Evolutionary conservation across 2,888 invertebrate species (phyloP), one percentile per base, ranked within the genome.

Genomic region (Polyploca ridens): DNA sequence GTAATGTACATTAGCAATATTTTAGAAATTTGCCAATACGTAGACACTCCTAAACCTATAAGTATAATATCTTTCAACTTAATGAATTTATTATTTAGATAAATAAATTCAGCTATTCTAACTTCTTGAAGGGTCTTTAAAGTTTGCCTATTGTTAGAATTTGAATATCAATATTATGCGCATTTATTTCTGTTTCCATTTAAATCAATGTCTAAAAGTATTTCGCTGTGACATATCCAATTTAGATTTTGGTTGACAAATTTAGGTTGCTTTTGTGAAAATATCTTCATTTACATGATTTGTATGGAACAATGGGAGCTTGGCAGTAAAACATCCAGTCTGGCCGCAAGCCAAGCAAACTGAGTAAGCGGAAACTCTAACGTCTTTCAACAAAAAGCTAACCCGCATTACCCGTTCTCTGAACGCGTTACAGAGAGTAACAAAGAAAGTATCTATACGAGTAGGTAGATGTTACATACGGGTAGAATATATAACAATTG

Each of bases 341-440:
- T 72, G 72, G 70, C 70, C 33, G 41, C 49, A 44, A 57, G 70
- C 72, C 72, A 70, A 59, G 49, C 41, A 10, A n/a, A 33, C 67
- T 16, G 16, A 49, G 49, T 16, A 49, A 54, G 70, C 70, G 66
- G 66, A 62, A 64, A 44, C 62, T 63, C 67, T 63, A 66, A 72
- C 69, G 66, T 67, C 69, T 65, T 67, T 69, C 64, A 67, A 63
- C 70, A 72, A 70, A 70, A 70, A 70, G 2, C 66, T 64, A 44
- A n/a, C 49, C 49, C n/a, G 49, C 16, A 62, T 33, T 58, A 46
- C 44, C 27, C 27, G 27, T 44, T 44, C 58, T 58, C 59, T 35
- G 61, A 63, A 67, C 63, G 41, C 46, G 60, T 66, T 62, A 66
- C 4, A 49, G 0, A 16, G 49, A 49, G 49, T 16, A 16, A 6